Evolutionary conservation across 2,113 vertebrate genomes (phyloP).

Genomic region (Phyllostomus hastatus): DNA sequence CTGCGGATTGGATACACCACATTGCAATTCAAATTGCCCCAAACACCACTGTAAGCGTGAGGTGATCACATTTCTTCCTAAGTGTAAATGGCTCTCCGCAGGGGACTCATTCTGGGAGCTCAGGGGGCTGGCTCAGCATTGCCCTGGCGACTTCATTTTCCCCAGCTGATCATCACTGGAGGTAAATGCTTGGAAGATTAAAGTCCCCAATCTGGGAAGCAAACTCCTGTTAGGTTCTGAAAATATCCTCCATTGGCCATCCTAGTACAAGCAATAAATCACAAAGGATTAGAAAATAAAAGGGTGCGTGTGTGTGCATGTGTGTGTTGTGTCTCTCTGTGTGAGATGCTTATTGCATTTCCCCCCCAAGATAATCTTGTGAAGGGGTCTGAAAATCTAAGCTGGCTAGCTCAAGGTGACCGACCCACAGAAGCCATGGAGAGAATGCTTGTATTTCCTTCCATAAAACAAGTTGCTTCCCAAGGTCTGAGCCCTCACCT

Average conservation of each 20-base stretch:
- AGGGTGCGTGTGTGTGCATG: background rate
- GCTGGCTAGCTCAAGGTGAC: background rate
- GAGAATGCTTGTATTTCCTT: background rate
- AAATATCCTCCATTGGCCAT: slow-evolving; percentile 31
- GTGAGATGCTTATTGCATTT: background rate
- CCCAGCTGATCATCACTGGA: slow-evolving; percentile 52
- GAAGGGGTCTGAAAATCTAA: background rate
- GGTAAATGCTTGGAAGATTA: slow-evolving; percentile 59
- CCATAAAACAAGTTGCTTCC: background rate
- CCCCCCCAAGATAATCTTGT: background rate
- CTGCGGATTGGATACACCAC: slow-evolving; percentile 53
- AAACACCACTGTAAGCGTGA: slow-evolving; percentile 52
- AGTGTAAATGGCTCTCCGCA: slow-evolving; percentile 59
- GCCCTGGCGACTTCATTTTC: slow-evolving; percentile 43
- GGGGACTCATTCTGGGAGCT: slow-evolving; percentile 39
- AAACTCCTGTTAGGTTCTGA: slow-evolving; percentile 39
- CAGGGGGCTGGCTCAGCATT: background rate
- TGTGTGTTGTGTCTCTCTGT: background rate
- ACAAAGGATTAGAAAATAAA: background rate
- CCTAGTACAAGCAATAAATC: background rate
- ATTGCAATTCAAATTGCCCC: slow-evolving; percentile 71
- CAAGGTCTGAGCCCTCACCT: background rate
- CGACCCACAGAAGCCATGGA: background rate
- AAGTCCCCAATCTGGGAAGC: slow-evolving; percentile 25
- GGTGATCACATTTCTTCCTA: slow-evolving; percentile 68